A percentile compares a stretch with the other conserved stretches of the same genome.
Evolutionary conservation across 2,113 vertebrate genomes (phyloP).

Genomic region (Danio rerio): DNA sequence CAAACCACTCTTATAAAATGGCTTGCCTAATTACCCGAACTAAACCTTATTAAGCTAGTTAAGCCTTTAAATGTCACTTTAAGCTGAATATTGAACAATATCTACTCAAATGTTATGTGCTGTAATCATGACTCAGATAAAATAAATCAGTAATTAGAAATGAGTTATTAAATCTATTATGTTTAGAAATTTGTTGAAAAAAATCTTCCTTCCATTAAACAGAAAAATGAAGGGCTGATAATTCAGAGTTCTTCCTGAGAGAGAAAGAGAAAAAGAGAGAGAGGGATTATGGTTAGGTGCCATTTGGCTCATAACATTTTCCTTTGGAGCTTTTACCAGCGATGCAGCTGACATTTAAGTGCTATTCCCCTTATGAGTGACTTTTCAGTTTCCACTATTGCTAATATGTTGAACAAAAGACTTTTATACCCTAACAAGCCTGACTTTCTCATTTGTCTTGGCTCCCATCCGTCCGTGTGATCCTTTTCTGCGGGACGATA

Average conservation of each 20-base stretch:
- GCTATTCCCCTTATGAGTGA: conserved; percentile 14
- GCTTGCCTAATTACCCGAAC: no score
- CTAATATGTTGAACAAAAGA: conserved; percentile 35
- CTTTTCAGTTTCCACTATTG: conserved; percentile 14
- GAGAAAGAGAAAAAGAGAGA: not conserved
- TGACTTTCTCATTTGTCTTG: conserved; percentile 11
- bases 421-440: not conserved
- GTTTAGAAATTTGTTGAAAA: no score
- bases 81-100: no score
- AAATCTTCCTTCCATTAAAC: no score
- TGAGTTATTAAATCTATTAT: no score
- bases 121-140: no score
- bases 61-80: no score
- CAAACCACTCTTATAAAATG: no score
- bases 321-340: not conserved
- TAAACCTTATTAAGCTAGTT: no score
- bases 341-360: conserved; percentile 17
- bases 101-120: no score
- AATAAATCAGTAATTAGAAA: no score
- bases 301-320: conserved; percentile 4
- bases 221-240: no score
- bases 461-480: not conserved
- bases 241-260: not conserved
- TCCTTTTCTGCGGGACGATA: not conserved
- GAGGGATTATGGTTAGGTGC: not conserved